phyloP scores from a whole-genome alignment of 2,113 vertebrate genomes.

The Cheilinus undulatus region DNA sequence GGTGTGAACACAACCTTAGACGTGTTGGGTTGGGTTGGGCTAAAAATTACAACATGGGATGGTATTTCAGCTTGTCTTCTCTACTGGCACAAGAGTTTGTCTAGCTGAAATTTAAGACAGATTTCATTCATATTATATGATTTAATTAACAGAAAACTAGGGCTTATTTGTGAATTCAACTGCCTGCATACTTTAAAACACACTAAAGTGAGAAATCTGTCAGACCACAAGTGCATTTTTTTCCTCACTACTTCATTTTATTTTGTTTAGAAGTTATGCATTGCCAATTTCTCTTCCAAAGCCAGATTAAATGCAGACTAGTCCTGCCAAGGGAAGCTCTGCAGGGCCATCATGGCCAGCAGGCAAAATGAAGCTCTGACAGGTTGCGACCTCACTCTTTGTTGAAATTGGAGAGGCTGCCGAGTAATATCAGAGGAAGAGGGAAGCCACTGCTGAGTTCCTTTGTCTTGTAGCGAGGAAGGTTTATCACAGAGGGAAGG shows the following conservation, averaged over 20 bases:
- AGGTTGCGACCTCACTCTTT: conserved; percentile 68
- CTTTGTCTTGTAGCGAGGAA: conserved; percentile 6
- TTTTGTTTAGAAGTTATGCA: conserved; percentile 14
- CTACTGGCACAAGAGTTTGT: no score
- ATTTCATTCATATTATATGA: no score
- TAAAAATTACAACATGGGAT: no score
- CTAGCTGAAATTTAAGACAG: no score
- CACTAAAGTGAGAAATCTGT: not conserved
- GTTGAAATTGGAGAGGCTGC: conserved; percentile 46
- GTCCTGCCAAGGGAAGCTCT: conserved; percentile 45
- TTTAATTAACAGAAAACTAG: no score
- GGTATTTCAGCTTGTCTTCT: no score
- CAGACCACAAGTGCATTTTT: conserved; percentile 18
- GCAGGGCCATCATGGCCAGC: conserved; percentile 44
- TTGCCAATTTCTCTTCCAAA: conserved; percentile 35
- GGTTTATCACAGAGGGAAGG: conserved; percentile 16
- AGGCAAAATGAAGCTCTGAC: conserved; percentile 52
- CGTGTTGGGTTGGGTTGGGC: no score
- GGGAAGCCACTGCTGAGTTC: not conserved
- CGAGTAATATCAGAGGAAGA: conserved; percentile 37
- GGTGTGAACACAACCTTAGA: no score
- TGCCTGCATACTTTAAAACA: not conserved
- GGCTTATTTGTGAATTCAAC: no score
- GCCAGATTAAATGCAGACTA: conserved; percentile 44
- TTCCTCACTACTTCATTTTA: not conserved